These are phyloP conservation scores for Phaethornis superciliosus DNA, from an alignment of 2,113 vertebrate species.

Conservation along the genomic window DNA sequence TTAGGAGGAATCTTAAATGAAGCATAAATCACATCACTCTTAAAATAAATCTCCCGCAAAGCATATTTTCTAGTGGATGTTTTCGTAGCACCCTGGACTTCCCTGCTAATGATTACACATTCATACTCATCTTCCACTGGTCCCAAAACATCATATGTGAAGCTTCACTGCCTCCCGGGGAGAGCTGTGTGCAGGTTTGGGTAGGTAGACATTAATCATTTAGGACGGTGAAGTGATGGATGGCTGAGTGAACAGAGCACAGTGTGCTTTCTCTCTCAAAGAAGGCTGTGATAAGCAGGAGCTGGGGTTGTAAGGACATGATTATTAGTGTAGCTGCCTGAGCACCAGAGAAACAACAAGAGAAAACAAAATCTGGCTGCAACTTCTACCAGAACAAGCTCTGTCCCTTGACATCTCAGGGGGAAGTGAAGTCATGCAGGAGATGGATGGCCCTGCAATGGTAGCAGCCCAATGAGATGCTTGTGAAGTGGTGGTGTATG, in stretches of 20 bases:
- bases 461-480: background rate
- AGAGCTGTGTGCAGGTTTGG: background rate
- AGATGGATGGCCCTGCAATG: background rate
- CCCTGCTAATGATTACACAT: background rate
- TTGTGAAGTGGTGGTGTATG: background rate
- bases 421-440: background rate
- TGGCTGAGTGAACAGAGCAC: constrained; percentile 5
- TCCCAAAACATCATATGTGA: background rate
- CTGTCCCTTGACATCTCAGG: background rate
- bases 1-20: background rate
- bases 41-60: background rate
- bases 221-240: background rate
- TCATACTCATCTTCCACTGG: background rate
- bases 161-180: background rate
- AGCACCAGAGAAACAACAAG: constrained; percentile 41
- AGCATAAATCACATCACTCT: background rate
- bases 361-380: background rate
- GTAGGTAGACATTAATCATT: constrained; percentile 51
- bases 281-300: constrained; percentile 42
- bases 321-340: constrained; percentile 63
- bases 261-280: background rate
- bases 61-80: fast-evolving
- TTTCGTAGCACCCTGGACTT: background rate
- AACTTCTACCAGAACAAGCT: background rate
- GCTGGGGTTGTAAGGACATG: constrained; percentile 36